phyloP scores from a whole-genome alignment of 2,797 vertebrate species.

The Pitangus sulphuratus region DNA sequence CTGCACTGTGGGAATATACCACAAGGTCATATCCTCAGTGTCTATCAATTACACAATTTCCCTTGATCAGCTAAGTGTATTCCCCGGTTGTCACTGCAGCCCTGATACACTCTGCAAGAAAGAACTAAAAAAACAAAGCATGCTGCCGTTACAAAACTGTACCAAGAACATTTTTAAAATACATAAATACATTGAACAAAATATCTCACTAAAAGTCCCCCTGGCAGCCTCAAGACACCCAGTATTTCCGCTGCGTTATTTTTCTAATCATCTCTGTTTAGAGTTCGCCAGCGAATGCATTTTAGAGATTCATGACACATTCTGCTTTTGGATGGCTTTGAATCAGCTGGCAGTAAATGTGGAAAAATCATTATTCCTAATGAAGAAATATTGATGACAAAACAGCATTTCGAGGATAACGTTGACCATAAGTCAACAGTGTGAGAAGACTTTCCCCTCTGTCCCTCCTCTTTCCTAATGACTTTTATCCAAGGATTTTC shows the following conservation, averaged over 20 bases:
- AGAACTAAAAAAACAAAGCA: constrained; percentile 7
- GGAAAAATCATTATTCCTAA: constrained; percentile 76
- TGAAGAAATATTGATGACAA: constrained; percentile 75
- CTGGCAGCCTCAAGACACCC: constrained; percentile 57
- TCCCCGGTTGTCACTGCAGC: not conserved
- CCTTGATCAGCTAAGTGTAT: constrained; percentile 60
- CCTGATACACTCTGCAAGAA: not conserved
- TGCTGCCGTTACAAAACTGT: not conserved
- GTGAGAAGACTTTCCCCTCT: constrained; percentile 16
- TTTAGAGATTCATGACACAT: constrained; percentile 71
- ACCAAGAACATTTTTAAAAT: constrained; percentile 14
- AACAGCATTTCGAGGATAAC: constrained; percentile 72
- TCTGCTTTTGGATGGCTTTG: constrained; percentile 56
- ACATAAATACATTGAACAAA: constrained; percentile 57
- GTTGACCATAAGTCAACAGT: constrained; percentile 55
- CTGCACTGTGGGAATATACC: constrained; percentile 12
- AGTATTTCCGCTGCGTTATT: constrained; percentile 36
- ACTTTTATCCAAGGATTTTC: constrained; percentile 45
- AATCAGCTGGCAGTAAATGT: constrained; percentile 72
- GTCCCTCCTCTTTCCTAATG: not conserved
- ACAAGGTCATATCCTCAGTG: constrained; percentile 58
- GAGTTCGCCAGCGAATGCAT: constrained; percentile 43
- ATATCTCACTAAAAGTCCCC: constrained; percentile 44
- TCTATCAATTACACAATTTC: constrained; percentile 64
- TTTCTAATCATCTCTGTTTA: constrained; percentile 61